phyloP scores from a whole-genome alignment of 2,113 vertebrate species.

The Mellivora capensis region DNA sequence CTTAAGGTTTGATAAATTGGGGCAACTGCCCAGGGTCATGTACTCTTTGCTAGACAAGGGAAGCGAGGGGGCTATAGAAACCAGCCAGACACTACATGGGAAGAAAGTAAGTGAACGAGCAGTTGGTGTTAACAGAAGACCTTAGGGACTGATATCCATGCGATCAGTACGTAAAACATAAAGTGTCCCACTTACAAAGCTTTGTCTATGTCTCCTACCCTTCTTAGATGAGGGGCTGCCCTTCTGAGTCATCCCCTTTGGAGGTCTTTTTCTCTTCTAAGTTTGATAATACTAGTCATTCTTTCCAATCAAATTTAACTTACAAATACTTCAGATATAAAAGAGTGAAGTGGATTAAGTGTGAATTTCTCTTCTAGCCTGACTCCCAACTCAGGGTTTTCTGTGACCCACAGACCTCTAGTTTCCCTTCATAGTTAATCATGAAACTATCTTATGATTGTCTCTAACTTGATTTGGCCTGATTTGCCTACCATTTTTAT shows the following conservation, averaged over 20 bases:
- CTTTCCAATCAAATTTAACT: not conserved
- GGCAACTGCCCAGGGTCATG: not conserved
- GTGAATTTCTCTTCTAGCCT: not conserved
- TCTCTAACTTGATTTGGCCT: not conserved
- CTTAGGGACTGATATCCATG: not conserved
- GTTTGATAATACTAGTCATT: not conserved
- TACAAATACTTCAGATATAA: not conserved
- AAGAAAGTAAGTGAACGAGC: not conserved
- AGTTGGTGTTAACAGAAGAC: not conserved
- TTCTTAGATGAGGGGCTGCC: not conserved
- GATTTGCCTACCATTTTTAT: not conserved
- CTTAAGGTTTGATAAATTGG: constrained; percentile 3
- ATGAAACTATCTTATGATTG: not conserved
- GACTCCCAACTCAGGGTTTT: not conserved
- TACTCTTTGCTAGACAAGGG: not conserved
- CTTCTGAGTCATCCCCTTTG: not conserved
- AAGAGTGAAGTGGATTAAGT: not conserved
- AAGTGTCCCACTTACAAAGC: not conserved
- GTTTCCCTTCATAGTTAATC: not conserved
- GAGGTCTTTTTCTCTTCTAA: not conserved
- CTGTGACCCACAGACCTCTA: not conserved
- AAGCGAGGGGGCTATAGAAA: not conserved
- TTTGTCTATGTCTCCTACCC: not conserved
- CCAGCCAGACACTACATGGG: not conserved
- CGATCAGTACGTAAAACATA: not conserved